These are phyloP conservation scores for Lumbricus terrestris DNA, from an alignment of 2,888 invertebrate genomes.

Conservation along the genomic window DNA sequence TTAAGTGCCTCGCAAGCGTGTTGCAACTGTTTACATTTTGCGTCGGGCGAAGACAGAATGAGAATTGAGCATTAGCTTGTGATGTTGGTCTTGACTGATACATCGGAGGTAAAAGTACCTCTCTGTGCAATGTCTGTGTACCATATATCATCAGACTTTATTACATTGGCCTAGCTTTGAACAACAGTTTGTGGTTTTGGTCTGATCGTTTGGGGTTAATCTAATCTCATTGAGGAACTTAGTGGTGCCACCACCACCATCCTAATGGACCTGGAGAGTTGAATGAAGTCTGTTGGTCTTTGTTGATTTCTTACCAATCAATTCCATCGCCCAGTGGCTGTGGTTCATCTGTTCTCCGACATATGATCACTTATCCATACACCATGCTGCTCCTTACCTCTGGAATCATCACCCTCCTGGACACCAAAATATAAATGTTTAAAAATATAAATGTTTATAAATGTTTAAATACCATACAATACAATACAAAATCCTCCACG, in stretches of 20 bases:
- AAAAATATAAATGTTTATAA: too few species aligned
- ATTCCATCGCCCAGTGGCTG: too few species aligned
- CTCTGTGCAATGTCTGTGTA: neutral
- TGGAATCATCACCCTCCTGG: too few species aligned
- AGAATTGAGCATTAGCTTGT: neutral
- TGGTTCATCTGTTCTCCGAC: too few species aligned
- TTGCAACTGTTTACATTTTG: neutral
- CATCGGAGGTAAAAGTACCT: neutral
- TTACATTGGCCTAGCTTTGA: neutral
- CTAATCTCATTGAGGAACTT: neutral
- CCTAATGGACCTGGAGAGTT: neutral
- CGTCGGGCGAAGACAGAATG: neutral
- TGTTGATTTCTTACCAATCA: too few species aligned
- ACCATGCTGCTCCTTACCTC: too few species aligned
- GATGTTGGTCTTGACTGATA: neutral
- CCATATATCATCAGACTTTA: neutral
- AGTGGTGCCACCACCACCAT: neutral
- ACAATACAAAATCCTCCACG: too few species aligned
- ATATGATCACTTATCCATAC: too few species aligned
- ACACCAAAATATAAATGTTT: too few species aligned
- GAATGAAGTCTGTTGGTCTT: neutral
- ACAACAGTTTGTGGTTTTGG: neutral
- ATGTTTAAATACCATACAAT: too few species aligned
- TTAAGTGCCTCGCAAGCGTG: neutral
- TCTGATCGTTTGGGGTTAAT: neutral